Evolutionary conservation across 2,888 invertebrate genomes (phyloP), one percentile per base, ranked within the genome.

Genomic region (Diarsia brunnea): DNA sequence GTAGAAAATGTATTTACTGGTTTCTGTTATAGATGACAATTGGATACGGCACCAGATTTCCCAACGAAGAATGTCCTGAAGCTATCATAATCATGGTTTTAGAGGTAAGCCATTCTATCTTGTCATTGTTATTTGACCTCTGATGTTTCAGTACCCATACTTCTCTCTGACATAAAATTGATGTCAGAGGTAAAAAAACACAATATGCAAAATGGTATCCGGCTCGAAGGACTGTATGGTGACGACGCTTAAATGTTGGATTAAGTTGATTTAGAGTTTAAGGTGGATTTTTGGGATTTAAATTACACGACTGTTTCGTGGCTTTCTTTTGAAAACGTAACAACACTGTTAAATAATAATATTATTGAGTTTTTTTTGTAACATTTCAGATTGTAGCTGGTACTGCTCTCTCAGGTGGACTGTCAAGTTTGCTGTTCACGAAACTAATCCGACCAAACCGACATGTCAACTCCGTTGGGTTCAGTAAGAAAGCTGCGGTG

Each of bases 11-110:
- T 27, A 58, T 19, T 7, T 24, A 0, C 11, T 65, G 60, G 0
- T 43, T 70, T 78, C 27, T 27, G 31, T 92, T 93, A 43, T 94
- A 97, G 96, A 97, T 97, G 89, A 97, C 98, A 0, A 98, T 98
- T 58, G 99, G 99, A 0, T 99, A 98, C 90, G 99, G 99, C 1
- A 97, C 97, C 27, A 97, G 98, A 78, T 98, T 97, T 91, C 98
- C 98, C 0, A 98, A 98, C 47, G 98, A 98, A 85, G 98, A 98
- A 90, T 99, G 99, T 90, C 98, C 98, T 0, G 98, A 98, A 93
- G 98, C 98, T 0, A 97, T 98, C 69, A 97, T 98, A 80, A 95
- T 98, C 21, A 97, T 99, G 97, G 98, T 98, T 72, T 93, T 98
- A 84, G 99, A 99, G 96, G 98, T 98, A 69, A 69, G 24, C 14